These are phyloP conservation scores for Blera fallax DNA, from an alignment of 2,888 invertebrate species.

Conservation along the genomic window DNA sequence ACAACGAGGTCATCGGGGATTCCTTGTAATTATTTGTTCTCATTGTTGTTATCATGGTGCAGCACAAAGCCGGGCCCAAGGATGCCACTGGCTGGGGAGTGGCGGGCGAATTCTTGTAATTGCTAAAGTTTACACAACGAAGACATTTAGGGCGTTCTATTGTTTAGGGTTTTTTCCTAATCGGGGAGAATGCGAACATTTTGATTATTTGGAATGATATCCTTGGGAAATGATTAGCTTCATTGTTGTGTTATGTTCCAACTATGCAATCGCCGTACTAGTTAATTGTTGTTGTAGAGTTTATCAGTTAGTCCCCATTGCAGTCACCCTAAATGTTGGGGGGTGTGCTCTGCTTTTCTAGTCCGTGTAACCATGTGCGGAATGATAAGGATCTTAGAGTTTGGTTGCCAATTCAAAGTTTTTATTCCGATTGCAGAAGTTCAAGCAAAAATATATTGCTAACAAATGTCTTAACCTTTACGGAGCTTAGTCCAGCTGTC, in stretches of 20 bases:
- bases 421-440: too few species aligned
- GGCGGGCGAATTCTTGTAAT: constrained; percentile 45
- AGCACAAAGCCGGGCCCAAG: neutral
- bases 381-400: neutral
- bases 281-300: too few species aligned
- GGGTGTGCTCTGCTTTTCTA: neutral
- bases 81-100: neutral
- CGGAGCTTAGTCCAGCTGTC: too few species aligned
- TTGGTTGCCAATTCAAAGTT: neutral
- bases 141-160: constrained; percentile 52
- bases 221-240: constrained; percentile 51
- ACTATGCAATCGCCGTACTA: neutral
- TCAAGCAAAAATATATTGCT: too few species aligned
- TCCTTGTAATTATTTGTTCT: constrained; percentile 69
- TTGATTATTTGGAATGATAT: constrained; percentile 45
- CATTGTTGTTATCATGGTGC: constrained; percentile 54
- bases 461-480: too few species aligned
- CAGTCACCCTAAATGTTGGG: neutral
- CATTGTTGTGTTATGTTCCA: constrained; percentile 12
- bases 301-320: neutral
- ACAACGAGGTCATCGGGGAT: constrained; percentile 66
- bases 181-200: constrained; percentile 22
- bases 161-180: constrained; percentile 31
- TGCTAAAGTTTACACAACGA: constrained; percentile 64
- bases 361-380: neutral